Percentiles rank a stretch among this genome's conserved stretches.
These are phyloP conservation scores for Meghimatium bilineatum DNA, from an alignment of 2,888 invertebrate species.

Conservation along the genomic window DNA sequence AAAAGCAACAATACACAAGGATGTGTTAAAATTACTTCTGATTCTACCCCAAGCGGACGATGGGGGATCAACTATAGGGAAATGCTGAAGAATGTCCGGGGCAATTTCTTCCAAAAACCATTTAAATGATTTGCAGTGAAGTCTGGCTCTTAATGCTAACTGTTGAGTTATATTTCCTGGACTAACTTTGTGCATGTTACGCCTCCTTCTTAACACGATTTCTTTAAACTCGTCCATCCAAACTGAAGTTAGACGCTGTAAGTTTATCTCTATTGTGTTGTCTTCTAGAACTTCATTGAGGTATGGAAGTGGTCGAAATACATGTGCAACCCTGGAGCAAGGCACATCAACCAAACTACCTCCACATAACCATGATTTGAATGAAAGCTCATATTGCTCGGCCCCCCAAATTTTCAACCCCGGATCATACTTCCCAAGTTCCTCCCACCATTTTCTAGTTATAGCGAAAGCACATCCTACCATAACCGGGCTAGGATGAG, in stretches of 20 bases:
- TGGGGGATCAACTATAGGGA: constrained; percentile 26
- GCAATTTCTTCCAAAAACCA: constrained; percentile 32
- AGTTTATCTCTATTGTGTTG: not conserved
- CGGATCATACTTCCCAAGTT: constrained; percentile 95
- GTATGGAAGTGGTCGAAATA: constrained; percentile 18
- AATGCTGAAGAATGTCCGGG: constrained; percentile 4
- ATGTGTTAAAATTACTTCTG: not conserved
- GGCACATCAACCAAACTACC: constrained; percentile 56
- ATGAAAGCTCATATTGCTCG: constrained; percentile 94
- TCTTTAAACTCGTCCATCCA: constrained; percentile 42
- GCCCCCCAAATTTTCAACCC: constrained; percentile 99
- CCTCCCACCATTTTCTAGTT: constrained; percentile 92
- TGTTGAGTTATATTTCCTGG: constrained; percentile 28
- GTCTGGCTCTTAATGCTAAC: constrained; percentile 1
- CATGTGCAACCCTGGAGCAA: constrained; percentile 59
- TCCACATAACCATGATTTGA: constrained; percentile 81
- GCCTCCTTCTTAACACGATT: constrained; percentile 9
- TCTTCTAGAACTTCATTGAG: not conserved
- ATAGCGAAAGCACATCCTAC: constrained; percentile 97
- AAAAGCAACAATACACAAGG: not conserved
- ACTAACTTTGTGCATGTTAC: not conserved
- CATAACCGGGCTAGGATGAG: constrained; percentile 46
- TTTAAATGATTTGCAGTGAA: constrained; percentile 36
- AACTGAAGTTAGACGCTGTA: constrained; percentile 5
- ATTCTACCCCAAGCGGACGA: constrained; percentile 1